A percentile compares a stretch with the other conserved stretches of the same genome.
Conservation (phyloP, 2,797 vertebrate genomes). For the Pagetopsis macropterus region DNA sequence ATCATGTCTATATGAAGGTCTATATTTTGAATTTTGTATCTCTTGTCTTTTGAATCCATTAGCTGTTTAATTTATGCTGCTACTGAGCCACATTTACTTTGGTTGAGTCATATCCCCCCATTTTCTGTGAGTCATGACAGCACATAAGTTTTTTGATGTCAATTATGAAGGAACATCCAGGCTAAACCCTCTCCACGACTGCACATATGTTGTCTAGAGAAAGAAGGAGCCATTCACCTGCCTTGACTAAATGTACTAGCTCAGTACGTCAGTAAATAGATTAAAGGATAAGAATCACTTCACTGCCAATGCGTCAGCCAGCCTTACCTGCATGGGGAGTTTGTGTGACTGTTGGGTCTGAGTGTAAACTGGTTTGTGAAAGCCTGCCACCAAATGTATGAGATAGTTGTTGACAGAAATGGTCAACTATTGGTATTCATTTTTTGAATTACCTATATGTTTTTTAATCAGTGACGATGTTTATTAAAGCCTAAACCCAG, state of each 20-base stretch:
- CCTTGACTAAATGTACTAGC: constrained; percentile 44
- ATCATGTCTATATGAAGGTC: background rate
- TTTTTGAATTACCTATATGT: too few species aligned
- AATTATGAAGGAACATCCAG: constrained; percentile 59
- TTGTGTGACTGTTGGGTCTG: background rate
- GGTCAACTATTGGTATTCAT: too few species aligned
- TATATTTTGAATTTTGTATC: background rate
- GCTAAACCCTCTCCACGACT: constrained; percentile 25
- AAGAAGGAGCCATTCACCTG: constrained; percentile 51
- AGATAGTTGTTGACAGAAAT: too few species aligned
- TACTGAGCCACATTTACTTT: background rate
- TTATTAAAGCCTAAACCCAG: too few species aligned
- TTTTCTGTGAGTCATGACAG: constrained; percentile 26
- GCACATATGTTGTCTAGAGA: constrained; percentile 51
- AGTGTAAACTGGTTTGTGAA: constrained; percentile 18
- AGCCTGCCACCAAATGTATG: constrained; percentile 32
- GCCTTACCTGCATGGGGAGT: constrained; percentile 19
- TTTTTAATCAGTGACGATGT: too few species aligned
- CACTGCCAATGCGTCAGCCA: constrained; percentile 53
- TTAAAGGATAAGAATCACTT: constrained; percentile 73
- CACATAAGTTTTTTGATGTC: constrained; percentile 37
- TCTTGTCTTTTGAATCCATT: background rate
- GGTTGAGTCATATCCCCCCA: constrained; percentile 10
- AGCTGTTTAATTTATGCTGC: background rate
- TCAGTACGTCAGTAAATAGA: constrained; percentile 73